Evolutionary conservation across 2,797 vertebrate genomes (phyloP).

Genomic region (Phoeniculus purpureus): DNA sequence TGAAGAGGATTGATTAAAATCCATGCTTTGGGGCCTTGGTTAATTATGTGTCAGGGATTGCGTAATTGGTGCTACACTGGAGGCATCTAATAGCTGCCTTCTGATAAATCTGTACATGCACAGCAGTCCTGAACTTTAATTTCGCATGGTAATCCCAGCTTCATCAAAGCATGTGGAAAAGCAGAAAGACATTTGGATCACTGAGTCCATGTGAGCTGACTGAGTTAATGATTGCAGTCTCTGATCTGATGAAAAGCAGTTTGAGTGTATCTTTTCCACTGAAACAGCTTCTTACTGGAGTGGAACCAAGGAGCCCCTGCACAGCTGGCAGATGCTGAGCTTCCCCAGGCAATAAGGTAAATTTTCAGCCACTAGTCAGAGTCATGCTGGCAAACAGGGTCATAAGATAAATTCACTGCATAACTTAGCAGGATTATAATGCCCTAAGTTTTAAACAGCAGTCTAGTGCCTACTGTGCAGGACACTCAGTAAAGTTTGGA

Average conservation of each 20-base stretch:
- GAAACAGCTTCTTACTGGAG: not conserved
- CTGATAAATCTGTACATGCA: not conserved
- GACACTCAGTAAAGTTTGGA: not conserved
- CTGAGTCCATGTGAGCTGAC: not conserved
- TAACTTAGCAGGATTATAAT: not conserved
- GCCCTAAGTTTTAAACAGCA: not conserved
- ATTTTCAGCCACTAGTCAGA: not conserved
- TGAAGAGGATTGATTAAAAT: slow-evolving; percentile 47
- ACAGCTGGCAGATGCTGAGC: not conserved
- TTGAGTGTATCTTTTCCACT: not conserved
- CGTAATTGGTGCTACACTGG: not conserved
- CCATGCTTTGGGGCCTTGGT: slow-evolving; percentile 37
- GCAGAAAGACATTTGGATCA: not conserved
- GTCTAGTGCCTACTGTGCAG: not conserved
- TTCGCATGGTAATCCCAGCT: slow-evolving; percentile 13
- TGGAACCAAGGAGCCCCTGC: not conserved
- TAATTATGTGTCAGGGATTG: slow-evolving; percentile 47
- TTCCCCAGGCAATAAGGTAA: not conserved
- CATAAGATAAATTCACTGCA: not conserved
- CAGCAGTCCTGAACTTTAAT: not conserved
- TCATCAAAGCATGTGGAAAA: not conserved
- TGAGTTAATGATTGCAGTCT: not conserved
- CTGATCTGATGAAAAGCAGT: not conserved
- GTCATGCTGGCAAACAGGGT: not conserved
- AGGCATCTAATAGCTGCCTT: not conserved